Evolutionary conservation across 2,888 invertebrate genomes (phyloP).

Genomic region (Anticlea derivata): DNA sequence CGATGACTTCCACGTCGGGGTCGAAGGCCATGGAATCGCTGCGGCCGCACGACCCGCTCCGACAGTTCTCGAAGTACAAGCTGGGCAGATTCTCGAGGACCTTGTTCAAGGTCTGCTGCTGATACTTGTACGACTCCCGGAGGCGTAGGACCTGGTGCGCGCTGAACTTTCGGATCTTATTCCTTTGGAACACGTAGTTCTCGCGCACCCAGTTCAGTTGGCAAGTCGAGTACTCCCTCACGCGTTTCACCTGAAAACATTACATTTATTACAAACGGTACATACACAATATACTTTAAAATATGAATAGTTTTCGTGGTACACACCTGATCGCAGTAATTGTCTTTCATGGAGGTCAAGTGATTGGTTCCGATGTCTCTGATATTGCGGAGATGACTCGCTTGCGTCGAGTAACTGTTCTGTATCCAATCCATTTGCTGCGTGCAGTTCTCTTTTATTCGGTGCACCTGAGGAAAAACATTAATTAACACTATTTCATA

Average conservation of each 20-base stretch:
- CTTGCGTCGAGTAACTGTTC: conserved; percentile 94
- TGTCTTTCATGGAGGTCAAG: conserved; percentile 92
- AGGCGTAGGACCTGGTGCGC: conserved; percentile 94
- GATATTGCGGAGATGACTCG: conserved; percentile 93
- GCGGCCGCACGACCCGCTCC: conserved; percentile 90
- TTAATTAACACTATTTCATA: not conserved
- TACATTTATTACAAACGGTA: conserved; percentile 12
- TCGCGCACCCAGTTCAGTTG: conserved; percentile 97
- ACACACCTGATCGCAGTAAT: conserved; percentile 93
- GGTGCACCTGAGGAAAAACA: conserved; percentile 86
- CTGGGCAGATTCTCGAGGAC: conserved; percentile 96
- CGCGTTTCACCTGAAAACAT: conserved; percentile 89
- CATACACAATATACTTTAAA: conserved; percentile 18
- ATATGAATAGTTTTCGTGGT: not conserved
- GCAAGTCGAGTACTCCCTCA: conserved; percentile 95
- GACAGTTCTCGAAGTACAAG: conserved; percentile 96
- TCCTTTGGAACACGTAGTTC: conserved; percentile 97
- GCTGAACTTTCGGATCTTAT: conserved; percentile 97
- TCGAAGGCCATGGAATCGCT: conserved; percentile 91
- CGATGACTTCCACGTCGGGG: conserved; percentile 85
- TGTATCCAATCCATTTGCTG: conserved; percentile 97
- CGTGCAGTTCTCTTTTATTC: conserved; percentile 96
- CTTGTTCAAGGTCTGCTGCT: conserved; percentile 97
- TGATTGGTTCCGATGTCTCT: conserved; percentile 96
- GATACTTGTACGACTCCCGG: conserved; percentile 97